Evolutionary conservation across 2,113 vertebrate species (phyloP).

Genomic region (Rhynchomys soricoides): DNA sequence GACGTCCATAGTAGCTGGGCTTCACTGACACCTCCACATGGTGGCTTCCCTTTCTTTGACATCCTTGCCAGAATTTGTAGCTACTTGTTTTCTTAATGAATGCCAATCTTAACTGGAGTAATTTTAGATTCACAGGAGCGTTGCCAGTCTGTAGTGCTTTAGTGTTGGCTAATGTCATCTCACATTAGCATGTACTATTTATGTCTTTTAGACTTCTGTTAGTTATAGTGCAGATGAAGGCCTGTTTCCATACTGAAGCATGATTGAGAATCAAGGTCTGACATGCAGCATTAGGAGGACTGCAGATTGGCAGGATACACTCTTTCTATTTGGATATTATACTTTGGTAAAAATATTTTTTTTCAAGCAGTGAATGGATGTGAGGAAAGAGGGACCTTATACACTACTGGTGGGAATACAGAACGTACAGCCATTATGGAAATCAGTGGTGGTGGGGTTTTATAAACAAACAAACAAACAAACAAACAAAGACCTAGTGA

Average conservation of each 20-base stretch:
- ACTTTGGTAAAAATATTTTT: neutral
- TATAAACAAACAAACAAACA: neutral
- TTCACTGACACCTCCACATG: neutral
- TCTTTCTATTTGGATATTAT: neutral
- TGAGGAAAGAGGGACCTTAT: neutral
- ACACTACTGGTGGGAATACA: neutral
- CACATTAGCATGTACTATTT: neutral
- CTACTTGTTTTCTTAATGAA: too few species aligned
- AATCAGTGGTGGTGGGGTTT: neutral
- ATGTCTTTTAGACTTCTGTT: neutral
- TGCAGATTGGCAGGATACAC: neutral
- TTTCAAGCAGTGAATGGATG: neutral
- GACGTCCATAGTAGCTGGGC: neutral
- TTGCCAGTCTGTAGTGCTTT: constrained; percentile 1
- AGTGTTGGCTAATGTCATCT: neutral
- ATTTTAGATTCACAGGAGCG: constrained; percentile 31
- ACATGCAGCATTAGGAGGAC: neutral
- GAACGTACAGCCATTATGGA: neutral
- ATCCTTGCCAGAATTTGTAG: neutral
- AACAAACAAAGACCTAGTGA: neutral
- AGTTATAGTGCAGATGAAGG: neutral
- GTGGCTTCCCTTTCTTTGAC: neutral
- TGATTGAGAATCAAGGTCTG: neutral
- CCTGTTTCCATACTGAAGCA: neutral
- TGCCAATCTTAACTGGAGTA: neutral